These are phyloP conservation scores for Xenotilapia leptura DNA, from an alignment of 2,113 vertebrate genomes.

Conservation along the genomic window DNA sequence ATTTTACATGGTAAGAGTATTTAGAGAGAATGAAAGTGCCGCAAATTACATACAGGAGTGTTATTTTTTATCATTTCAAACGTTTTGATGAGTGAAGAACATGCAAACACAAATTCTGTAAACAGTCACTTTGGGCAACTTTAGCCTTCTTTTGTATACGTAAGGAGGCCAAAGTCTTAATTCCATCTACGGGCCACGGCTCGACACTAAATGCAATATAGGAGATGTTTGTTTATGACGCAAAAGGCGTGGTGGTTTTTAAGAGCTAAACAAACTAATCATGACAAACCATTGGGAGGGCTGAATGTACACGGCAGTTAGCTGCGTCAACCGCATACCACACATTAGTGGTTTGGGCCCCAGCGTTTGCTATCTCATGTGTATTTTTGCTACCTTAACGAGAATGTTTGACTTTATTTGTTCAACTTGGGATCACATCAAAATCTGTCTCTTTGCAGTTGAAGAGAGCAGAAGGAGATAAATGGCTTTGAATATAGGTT, in stretches of 20 bases:
- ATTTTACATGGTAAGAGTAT: neutral
- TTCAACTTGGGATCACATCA: neutral
- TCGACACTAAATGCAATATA: neutral
- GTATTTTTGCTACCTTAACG: conserved; percentile 53
- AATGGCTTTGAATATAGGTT: conserved; percentile 13
- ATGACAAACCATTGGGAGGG: conserved; percentile 36
- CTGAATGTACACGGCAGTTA: conserved; percentile 39
- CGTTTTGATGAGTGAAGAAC: neutral
- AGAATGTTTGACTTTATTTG: conserved; percentile 38
- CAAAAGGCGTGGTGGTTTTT: conserved; percentile 27
- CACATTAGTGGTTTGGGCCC: conserved; percentile 51
- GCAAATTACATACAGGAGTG: neutral
- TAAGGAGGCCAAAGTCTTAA: neutral
- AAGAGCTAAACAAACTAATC: conserved; percentile 65
- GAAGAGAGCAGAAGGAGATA: neutral
- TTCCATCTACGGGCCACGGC: neutral
- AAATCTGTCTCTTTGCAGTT: conserved; percentile 6
- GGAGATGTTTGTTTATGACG: conserved; percentile 50
- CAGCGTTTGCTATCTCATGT: conserved; percentile 27
- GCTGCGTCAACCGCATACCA: conserved; percentile 13
- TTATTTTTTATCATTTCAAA: neutral
- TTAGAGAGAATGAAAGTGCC: neutral
- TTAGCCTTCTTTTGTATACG: conserved; percentile 10
- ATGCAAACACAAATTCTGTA: neutral
- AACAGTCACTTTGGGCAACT: neutral